Evolutionary conservation across 1,140 invertebrate species (phyloP), one percentile per base, ranked within the genome.

Genomic region (Babylonia areolata): DNA sequence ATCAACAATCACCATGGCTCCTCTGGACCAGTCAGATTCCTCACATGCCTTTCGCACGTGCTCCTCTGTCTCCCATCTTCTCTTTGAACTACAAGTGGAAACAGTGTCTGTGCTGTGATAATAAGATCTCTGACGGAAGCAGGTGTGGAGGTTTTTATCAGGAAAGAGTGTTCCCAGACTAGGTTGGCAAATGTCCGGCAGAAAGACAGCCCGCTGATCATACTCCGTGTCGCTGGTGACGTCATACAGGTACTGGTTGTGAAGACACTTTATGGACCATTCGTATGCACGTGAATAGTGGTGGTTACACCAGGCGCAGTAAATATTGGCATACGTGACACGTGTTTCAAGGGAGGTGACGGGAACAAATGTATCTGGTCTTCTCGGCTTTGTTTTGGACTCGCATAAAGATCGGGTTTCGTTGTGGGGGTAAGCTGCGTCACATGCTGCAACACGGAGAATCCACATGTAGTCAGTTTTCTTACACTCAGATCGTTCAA

Each of bases 241-340:
- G 77, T 79, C 28, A 39, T 79, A 79, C 39, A 79, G 37, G 39
- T 28, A 79, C 77, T 42, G 37, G 77, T 79, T 79, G 17, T 79
- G 77, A 6, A 28, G 37, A 42, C 77, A 79, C 11, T 2, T 46
- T 15, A 79, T 23, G 9, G 23, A 17, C 77, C 77, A 79, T 20
- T 20, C n/a, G 20, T 35, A 17, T 15, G 40, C 3, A 2, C 3
- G 31, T 3, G 23, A 39, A 37, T 23, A 9, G 40, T 79, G 39
- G 28, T 79, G 39, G 77, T 79, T 42, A 42, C 77, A 79, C 23
- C 9, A 9, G 42, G 77, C 77, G 28, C 77, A 79, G 77, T 79
- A 39, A 3, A 3, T 5, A 28, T 79, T 79, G 28, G n/a, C 39
- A 39, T 79, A 79, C 5, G 40, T 79, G 9, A 79, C 39, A 1